These are phyloP conservation scores for Caenorhabditis afra DNA, from an alignment of 2,888 invertebrate species.

Conservation along the genomic window DNA sequence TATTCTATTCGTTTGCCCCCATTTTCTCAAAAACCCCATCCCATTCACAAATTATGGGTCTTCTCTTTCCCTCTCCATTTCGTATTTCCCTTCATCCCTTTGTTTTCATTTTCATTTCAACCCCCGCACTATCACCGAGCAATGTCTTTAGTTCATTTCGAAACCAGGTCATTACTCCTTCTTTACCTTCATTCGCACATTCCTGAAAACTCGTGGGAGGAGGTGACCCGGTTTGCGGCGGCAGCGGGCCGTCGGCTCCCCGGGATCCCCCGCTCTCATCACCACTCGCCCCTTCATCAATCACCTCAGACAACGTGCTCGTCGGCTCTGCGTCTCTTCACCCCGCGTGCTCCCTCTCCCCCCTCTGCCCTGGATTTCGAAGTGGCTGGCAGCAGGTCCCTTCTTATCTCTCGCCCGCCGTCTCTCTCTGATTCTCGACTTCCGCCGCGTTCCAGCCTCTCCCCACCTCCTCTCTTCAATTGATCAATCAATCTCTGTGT, in stretches of 20 bases:
- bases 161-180: neutral
- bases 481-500: slow-evolving; percentile 1
- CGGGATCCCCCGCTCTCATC: slow-evolving; percentile 45
- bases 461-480: slow-evolving; percentile 3
- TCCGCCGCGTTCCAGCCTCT: neutral
- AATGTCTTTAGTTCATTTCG: neutral
- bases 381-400: neutral
- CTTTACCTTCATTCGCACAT: neutral
- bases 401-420: slow-evolving; percentile 6
- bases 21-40: slow-evolving; percentile 20
- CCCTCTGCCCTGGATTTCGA: neutral
- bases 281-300: slow-evolving; percentile 46
- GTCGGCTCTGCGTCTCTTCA: slow-evolving; percentile 32
- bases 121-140: too few relatives aligned
- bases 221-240: slow-evolving; percentile 45
- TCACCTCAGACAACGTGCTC: slow-evolving; percentile 51
- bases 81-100: slow-evolving; percentile 14
- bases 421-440: slow-evolving; percentile 8
- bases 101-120: neutral
- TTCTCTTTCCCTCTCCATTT: slow-evolving; percentile 7
- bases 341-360: neutral
- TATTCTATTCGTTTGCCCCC: slow-evolving; percentile 22
- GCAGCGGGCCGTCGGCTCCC: slow-evolving; percentile 17
- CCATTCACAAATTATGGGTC: slow-evolving; percentile 44
- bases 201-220: slow-evolving; percentile 44